Evolutionary conservation across 2,888 invertebrate species (phyloP), one percentile per base, ranked within the genome.

Genomic region (Fragum fragum): DNA sequence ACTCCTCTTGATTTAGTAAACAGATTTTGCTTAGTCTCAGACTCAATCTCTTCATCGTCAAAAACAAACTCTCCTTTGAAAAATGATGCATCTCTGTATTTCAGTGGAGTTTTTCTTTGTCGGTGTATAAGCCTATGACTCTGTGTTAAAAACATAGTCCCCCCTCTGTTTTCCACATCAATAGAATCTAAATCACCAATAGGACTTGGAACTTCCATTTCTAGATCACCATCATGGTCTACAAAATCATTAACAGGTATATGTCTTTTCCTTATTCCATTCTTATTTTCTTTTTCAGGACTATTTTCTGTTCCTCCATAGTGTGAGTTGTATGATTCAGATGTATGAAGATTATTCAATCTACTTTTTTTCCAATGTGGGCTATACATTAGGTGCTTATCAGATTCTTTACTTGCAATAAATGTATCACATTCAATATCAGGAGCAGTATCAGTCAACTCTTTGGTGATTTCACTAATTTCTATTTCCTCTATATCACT

Each of bases 61-160:
- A 86, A 86, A n/a, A 86, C 71, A 79, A 86, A 83, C 59, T 86
- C 86, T 57, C 83, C 81, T 69, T 86, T 79, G 77, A 83, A 77
- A 59, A 83, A 86, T 75, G 86, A 81, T 61, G 83, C 76, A 75
- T 83, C 86, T 63, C 81, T 81, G 52, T 81, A 86, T 73, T 86
- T 86, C 11, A 83, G 70, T 36, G 86, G 81, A 47, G 81, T 76
- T 76, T 86, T 86, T 66, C 86, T 78, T 36, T 73, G 71, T 42
- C 86, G 81, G 11, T 76, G 76, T n/a, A 52, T 21, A 16, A 68
- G 32, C 26, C 78, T 77, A 53, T 52, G 52, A 53, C 71, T 39
- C 71, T 80, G 80, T 5, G 74, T 59, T 3, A 85, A 52, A 28
- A 73, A 52, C 36, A 82, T 73, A 39, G 82, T 85, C 52, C 85